Evolutionary conservation across 2,888 invertebrate species (phyloP), one percentile per base, ranked within the genome.

Genomic region (Exocentrus adspersus): DNA sequence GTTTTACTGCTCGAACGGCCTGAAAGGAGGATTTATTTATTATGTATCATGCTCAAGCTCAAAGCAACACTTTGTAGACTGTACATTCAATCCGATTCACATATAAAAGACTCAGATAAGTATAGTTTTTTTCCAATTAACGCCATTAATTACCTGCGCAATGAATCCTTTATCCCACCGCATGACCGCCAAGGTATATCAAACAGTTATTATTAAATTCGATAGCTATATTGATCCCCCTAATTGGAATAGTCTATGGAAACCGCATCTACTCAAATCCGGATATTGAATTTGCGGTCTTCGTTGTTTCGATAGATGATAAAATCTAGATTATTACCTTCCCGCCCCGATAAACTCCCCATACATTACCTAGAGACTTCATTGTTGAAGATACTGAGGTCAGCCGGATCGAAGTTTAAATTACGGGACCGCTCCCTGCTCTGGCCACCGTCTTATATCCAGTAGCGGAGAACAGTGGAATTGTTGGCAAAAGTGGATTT

Each of bases 301-400:
- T 43, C 43, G 9, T 28, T 30, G 54, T 54, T 54, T 43, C 28
- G 17, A 43, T 54, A 43, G 12, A 28, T 54, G 54, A 54, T 54
- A 43, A 54, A 50, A 54, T 54, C 54, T 43, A 54, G 42, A 54
- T 53, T 42, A 54, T 43, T 54, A 54, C 54, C 54, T 54, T 54
- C 54, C 54, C 30, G 54, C 21, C 5, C 24, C 28, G 43, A 28
- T 53, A 41, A 14, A 20, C 21, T 21, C 2, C 37, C 24, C 7
- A 24, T 41, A 9, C 17, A 54, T 54, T 17, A 42, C 28, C 42
- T 14, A 54, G 12, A 10, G n/a, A 9, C n/a, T 28, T 42, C 28
- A 54, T 54, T 54, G 43, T 19, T 17, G 54, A 16, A 24, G 17
- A 17, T 54, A 24, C n/a, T 28, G 53, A 53, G 53, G 20, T 53